Conservation (phyloP, 1,140 invertebrate species). For the Stegodyphus dumicola region DNA sequence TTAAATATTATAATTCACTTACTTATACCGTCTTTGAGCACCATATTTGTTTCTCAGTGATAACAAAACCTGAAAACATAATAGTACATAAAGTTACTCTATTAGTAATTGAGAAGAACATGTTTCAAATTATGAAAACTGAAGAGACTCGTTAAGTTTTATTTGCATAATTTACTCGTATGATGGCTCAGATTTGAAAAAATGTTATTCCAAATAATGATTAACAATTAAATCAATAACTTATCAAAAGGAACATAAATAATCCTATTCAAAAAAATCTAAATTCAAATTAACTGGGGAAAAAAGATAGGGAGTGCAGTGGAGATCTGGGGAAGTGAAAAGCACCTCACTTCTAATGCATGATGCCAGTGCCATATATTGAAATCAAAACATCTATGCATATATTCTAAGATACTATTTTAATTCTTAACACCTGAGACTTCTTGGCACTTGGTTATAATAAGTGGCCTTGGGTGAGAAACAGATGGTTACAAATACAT, state of each 20-base stretch:
- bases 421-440: no score
- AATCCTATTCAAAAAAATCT: neutral
- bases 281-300: neutral
- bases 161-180: neutral
- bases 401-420: no score
- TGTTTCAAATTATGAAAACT: neutral
- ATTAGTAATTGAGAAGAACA: neutral
- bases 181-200: neutral
- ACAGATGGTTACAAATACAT: no score
- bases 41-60: slow-evolving; percentile 24
- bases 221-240: neutral
- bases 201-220: no score
- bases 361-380: no score
- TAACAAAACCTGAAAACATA: slow-evolving; percentile 29
- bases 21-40: slow-evolving; percentile 40
- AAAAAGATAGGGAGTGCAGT: no score
- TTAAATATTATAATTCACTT: neutral
- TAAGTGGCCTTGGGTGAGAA: no score
- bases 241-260: neutral
- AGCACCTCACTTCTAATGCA: no score
- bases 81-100: neutral
- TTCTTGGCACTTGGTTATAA: no score
- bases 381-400: no score
- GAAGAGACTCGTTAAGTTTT: neutral
- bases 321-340: no score